phyloP scores from a whole-genome alignment of 2,113 vertebrate genomes.

The Taxidea taxus region DNA sequence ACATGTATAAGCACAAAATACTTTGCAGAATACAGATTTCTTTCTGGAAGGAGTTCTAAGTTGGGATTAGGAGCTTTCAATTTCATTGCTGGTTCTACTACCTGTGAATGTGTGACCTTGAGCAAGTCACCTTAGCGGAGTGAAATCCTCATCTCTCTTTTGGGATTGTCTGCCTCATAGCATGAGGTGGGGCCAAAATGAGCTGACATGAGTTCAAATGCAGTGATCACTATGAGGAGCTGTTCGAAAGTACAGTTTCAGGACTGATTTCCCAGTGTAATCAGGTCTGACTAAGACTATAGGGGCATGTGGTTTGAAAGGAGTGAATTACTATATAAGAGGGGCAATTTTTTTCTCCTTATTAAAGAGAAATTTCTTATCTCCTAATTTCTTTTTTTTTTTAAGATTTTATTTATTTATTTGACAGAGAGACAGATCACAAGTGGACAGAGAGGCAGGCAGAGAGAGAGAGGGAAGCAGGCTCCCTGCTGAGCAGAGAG shows the following conservation, averaged over 20 bases:
- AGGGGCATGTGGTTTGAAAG: neutral
- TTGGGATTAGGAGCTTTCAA: neutral
- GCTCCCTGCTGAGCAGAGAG: no score
- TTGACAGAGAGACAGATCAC: no score
- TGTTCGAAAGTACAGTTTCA: neutral
- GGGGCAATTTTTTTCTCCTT: neutral
- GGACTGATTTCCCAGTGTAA: neutral
- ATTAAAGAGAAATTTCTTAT: neutral
- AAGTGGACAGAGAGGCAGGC: no score
- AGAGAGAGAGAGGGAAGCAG: no score
- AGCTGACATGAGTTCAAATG: neutral
- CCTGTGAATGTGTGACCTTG: neutral
- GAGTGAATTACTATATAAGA: neutral
- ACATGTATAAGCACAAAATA: neutral
- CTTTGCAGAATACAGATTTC: neutral
- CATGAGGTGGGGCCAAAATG: neutral
- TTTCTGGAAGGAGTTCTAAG: constrained; percentile 14
- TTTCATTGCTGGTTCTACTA: neutral
- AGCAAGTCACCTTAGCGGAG: neutral
- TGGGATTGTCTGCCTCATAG: neutral
- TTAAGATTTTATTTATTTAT: no score
- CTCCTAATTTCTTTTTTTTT: no score
- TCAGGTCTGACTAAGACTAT: neutral
- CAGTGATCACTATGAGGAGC: neutral
- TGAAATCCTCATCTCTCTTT: neutral